Conservation (phyloP, 2,888 invertebrate genomes). For the Clivina fossor region DNA sequence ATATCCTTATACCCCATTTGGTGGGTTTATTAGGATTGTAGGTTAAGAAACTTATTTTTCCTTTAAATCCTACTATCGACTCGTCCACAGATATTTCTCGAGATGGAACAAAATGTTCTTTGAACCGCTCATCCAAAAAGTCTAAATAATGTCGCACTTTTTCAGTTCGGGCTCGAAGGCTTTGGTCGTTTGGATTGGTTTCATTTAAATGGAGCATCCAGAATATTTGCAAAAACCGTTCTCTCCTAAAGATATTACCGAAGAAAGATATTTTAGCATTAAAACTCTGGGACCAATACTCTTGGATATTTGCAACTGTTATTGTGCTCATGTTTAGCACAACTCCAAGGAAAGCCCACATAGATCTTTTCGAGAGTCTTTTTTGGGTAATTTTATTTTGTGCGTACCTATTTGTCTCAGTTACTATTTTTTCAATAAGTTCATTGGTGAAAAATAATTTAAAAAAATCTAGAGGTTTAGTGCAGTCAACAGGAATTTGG, state of each 20-base stretch:
- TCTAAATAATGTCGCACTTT: constrained; percentile 28
- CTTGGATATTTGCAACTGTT: background rate
- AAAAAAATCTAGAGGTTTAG: constrained; percentile 4
- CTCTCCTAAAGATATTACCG: background rate
- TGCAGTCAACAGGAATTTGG: background rate
- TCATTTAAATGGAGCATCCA: background rate
- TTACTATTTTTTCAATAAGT: constrained; percentile 1
- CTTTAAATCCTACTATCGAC: constrained; percentile 34
- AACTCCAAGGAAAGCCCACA: constrained; percentile 33
- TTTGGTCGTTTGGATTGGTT: background rate
- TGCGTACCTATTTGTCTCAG: constrained; percentile 11
- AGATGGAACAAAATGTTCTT: constrained; percentile 35
- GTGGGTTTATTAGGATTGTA: constrained; percentile 37
- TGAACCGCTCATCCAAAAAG: constrained; percentile 34
- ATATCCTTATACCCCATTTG: constrained; percentile 33
- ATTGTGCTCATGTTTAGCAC: constrained; percentile 2
- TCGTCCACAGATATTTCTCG: constrained; percentile 32
- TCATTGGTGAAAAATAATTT: constrained; percentile 6
- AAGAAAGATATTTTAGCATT: background rate
- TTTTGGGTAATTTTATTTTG: constrained; percentile 18
- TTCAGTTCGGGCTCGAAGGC: constrained; percentile 7
- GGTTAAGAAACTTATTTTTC: constrained; percentile 35
- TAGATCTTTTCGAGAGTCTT: constrained; percentile 12
- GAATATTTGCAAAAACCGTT: background rate
- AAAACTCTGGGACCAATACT: background rate